Conservation (phyloP, 2,113 vertebrate genomes). For the Eulacestoma nigropectus region DNA sequence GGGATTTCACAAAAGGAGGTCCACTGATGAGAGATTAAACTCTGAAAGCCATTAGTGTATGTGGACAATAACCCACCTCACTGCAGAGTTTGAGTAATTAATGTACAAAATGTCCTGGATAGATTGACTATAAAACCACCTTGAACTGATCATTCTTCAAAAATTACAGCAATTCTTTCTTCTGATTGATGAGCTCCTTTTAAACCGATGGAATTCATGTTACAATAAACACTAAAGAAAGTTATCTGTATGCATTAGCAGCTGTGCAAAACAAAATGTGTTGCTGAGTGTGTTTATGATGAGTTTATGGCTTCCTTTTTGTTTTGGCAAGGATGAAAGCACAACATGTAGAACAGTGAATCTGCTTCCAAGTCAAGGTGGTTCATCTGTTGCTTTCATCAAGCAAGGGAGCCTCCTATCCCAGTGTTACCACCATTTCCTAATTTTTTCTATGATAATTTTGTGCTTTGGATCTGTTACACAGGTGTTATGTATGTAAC, state of each 20-base stretch:
- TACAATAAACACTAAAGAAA: not conserved
- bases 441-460: not conserved
- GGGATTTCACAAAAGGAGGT: conserved; percentile 46
- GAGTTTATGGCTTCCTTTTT: conserved; percentile 38
- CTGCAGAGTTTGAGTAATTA: not conserved
- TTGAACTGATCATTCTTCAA: not conserved
- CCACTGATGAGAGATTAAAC: conserved; percentile 55
- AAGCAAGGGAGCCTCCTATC: not conserved
- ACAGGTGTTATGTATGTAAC: not conserved
- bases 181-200: not conserved
- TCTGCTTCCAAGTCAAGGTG: conserved; percentile 10
- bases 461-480: not conserved
- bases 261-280: not conserved
- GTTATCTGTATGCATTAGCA: not conserved
- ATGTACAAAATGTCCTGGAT: conserved; percentile 9
- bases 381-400: not conserved
- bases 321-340: conserved; percentile 40
- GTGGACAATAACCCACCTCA: conserved; percentile 14
- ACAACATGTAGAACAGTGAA: conserved; percentile 3
- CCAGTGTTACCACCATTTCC: not conserved
- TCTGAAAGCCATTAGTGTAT: conserved; percentile 27
- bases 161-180: not conserved
- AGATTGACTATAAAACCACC: not conserved
- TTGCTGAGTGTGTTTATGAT: not conserved
- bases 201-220: not conserved